Percentiles rank a stretch among this genome's conserved stretches.
phyloP scores from a whole-genome alignment of 2,888 invertebrate species.

The Tenthredo scrophulariae region DNA sequence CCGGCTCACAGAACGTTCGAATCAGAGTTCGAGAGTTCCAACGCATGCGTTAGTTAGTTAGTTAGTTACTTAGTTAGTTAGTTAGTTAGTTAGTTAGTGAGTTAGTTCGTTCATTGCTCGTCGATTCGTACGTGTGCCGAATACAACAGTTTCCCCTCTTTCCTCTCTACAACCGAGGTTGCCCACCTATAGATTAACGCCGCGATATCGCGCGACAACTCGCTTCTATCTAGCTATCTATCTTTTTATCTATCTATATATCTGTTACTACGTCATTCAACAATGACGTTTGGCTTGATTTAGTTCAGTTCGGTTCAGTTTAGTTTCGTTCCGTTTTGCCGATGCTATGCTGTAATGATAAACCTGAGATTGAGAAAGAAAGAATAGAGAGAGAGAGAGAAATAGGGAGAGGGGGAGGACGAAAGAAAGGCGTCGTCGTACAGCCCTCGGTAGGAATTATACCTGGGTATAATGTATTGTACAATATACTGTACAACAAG shows the following conservation, averaged over 20 bases:
- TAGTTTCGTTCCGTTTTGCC: background rate
- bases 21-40: background rate
- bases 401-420: background rate
- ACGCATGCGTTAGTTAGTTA: background rate
- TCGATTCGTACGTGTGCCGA: slow-evolving; percentile 31
- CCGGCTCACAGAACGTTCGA: background rate
- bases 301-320: background rate
- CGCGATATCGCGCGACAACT: slow-evolving; percentile 14
- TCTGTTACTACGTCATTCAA: slow-evolving; percentile 48
- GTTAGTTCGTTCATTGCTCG: slow-evolving; percentile 37
- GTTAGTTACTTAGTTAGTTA: background rate
- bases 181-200: slow-evolving; percentile 34
- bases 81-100: background rate
- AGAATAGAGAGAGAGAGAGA: background rate
- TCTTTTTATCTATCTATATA: slow-evolving; percentile 21
- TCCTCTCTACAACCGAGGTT: background rate
- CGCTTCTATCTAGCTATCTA: background rate
- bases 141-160: slow-evolving; percentile 8
- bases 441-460: background rate
- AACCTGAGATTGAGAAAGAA: background rate
- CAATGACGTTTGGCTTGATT: slow-evolving; percentile 7
- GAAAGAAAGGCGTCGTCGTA: background rate
- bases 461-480: background rate
- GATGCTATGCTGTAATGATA: background rate
- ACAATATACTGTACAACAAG: background rate